phyloP scores from a whole-genome alignment of 2,888 invertebrate genomes.

The Zygothrica quintamaculata region DNA sequence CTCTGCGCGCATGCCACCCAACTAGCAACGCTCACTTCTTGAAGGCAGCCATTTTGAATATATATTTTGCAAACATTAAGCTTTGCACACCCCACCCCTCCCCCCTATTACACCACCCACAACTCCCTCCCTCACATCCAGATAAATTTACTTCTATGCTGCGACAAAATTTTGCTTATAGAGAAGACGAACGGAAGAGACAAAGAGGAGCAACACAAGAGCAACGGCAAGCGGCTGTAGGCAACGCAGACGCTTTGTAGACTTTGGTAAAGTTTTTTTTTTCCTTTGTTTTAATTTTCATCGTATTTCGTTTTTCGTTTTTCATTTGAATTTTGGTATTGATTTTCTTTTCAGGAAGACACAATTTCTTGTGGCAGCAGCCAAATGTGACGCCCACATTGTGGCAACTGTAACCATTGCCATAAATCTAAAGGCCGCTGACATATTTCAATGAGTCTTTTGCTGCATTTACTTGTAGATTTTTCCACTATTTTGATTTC shows the following conservation, averaged over 20 bases:
- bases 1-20: conserved; percentile 45
- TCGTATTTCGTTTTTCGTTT: too few species aligned
- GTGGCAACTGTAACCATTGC: conserved; percentile 37
- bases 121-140: not conserved
- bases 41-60: conserved; percentile 75
- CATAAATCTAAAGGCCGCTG: conserved; percentile 61
- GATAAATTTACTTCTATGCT: too few species aligned
- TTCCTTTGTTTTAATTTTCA: conserved; percentile 14
- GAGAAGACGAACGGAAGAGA: not conserved
- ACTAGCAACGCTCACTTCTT: conserved; percentile 29
- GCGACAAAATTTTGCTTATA: too few species aligned
- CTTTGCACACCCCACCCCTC: conserved; percentile 20
- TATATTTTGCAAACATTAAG: conserved; percentile 59
- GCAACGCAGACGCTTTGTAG: conserved; percentile 63
- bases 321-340: conserved; percentile 46
- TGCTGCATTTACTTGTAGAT: conserved; percentile 8
- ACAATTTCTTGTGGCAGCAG: conserved; percentile 31
- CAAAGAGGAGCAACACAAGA: not conserved
- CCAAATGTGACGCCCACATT: conserved; percentile 61
- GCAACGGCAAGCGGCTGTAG: not conserved
- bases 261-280: too few species aligned
- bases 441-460: conserved; percentile 50
- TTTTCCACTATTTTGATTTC: conserved; percentile 59
- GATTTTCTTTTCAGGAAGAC: conserved; percentile 57
- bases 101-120: not conserved